phyloP scores from a whole-genome alignment of 1,140 invertebrate genomes.

The Drosophila willistoni region DNA sequence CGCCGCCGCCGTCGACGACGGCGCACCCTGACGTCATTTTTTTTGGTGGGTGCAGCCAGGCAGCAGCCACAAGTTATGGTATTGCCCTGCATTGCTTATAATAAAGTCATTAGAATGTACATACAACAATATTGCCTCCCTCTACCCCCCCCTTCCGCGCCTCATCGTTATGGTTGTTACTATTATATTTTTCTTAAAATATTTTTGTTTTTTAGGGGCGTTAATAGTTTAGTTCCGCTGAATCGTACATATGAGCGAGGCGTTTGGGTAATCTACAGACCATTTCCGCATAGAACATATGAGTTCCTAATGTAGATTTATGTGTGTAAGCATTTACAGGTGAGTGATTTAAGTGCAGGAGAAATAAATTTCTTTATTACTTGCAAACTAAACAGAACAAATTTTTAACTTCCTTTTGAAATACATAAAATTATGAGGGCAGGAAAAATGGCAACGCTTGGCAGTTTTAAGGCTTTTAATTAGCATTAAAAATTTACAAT shows the following conservation, averaged over 20 bases:
- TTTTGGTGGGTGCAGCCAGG: conserved; percentile 66
- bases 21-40: conserved; percentile 76
- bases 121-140: conserved; percentile 37
- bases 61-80: conserved; percentile 39
- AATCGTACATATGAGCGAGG: conserved; percentile 46
- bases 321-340: neutral
- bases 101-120: conserved; percentile 81
- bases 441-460: too few relatives aligned
- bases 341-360: neutral
- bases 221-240: conserved; percentile 78
- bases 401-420: too few relatives aligned
- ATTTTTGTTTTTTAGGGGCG: conserved; percentile 45
- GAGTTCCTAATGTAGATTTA: conserved; percentile 19
- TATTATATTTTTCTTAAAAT: neutral
- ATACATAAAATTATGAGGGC: too few relatives aligned
- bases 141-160: neutral
- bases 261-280: conserved; percentile 20
- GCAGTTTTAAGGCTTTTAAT: too few relatives aligned
- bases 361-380: neutral
- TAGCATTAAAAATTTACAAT: too few relatives aligned
- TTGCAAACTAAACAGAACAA: too few relatives aligned
- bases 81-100: conserved; percentile 74
- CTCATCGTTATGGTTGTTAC: neutral
- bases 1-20: conserved; percentile 50
- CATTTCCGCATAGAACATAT: conserved; percentile 64